Evolutionary conservation across 2,113 vertebrate species (phyloP), one percentile per base, ranked within the genome.

Genomic region (Saccopteryx leptura): DNA sequence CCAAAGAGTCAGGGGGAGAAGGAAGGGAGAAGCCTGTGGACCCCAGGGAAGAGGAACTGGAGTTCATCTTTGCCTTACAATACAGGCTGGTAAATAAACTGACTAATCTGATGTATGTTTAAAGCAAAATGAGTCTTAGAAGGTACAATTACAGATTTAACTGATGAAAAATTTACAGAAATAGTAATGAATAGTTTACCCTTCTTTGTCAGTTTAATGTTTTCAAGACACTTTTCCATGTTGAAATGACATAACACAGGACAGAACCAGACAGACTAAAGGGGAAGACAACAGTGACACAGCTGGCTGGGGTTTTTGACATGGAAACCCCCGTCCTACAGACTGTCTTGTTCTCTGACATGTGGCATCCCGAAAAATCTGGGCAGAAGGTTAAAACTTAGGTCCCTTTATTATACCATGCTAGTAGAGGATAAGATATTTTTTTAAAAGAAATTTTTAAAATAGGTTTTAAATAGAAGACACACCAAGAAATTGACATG

Each of bases 111-210:
- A 69, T 15, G 52, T 3, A 52, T 88, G 10, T 17, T 84, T 13
- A 61, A 56, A 58, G 33, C 5, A 84, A 74, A 91, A 65, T 87
- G n/a, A 84, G 84, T 80, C 88, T 88, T 79, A 54, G 13, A 28
- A 87, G 82, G 9, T 74, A 75, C 0, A 84, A 50, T 80, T 78
- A 46, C 21, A 60, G 28, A 50, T 52, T 24, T 12, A 79, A 89
- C 26, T 54, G 46, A 63, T 76, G 31, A 65, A 76, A 84, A 92
- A 46, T 23, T 28, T 56, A 75, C 52, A 82, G 54, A 83, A 88
- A n/a, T 13, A 65, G 10, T 33, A 66, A 33, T 60, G 80, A 69
- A 88, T 66, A 54, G 31, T 24, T 18, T 11, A 50, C 8, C 6
- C 7, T 65, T 78, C 39, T 94, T 61, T 75, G 50, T 63, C 23